A percentile compares a stretch with the other conserved stretches of the same genome.
Evolutionary conservation across 2,797 vertebrate genomes (phyloP).

Genomic region (Chiroxiphia lanceolata): DNA sequence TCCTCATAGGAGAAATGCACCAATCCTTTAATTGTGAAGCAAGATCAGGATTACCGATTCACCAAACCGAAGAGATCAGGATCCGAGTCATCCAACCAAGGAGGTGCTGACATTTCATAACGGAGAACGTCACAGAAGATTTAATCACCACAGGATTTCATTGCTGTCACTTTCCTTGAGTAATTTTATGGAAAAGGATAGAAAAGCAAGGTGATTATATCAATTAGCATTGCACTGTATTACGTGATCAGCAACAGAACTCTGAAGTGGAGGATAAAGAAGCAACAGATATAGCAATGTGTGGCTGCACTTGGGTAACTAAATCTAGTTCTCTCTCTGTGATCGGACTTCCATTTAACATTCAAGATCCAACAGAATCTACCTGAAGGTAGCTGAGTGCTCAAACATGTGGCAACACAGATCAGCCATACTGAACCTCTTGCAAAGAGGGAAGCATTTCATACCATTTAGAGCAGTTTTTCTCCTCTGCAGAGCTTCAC

Average conservation of each 20-base stretch:
- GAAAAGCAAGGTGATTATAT: neutral
- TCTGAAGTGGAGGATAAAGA: neutral
- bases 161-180: neutral
- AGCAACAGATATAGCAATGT: neutral
- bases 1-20: neutral
- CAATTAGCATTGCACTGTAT: neutral
- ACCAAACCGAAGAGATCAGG: neutral
- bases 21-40: neutral
- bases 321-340: neutral
- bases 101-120: neutral
- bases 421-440: neutral
- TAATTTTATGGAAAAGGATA: neutral
- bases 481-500: neutral
- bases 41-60: neutral
- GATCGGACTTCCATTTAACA: neutral
- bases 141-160: neutral
- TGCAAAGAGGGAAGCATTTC: neutral
- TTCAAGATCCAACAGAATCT: neutral
- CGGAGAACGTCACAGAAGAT: neutral
- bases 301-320: neutral
- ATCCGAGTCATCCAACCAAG: accelerated
- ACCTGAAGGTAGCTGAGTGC: neutral
- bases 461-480: neutral
- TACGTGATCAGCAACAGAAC: neutral
- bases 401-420: neutral